phyloP scores from a whole-genome alignment of 35 echinoderm and acorn worm species.

The Apostichopus californicus region DNA sequence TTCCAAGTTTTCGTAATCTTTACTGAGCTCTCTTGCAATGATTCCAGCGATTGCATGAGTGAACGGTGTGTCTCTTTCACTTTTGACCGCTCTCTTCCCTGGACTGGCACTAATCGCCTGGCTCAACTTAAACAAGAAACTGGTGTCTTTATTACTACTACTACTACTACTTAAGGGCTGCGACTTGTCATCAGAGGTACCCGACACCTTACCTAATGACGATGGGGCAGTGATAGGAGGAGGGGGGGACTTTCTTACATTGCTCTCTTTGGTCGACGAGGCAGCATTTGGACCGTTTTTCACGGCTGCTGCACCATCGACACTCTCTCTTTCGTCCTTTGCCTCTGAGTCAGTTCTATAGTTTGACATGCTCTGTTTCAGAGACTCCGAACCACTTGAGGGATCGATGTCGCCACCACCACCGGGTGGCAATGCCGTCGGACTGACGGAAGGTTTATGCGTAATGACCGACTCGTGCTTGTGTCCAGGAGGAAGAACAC shows the following conservation, averaged over 20 bases:
- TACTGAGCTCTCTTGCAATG: slow-evolving; percentile 71
- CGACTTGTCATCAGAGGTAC: neutral
- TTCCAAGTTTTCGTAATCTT: slow-evolving; percentile 42
- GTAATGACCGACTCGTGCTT: neutral
- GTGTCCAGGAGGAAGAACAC: neutral
- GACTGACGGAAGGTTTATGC: neutral
- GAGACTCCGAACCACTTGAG: neutral
- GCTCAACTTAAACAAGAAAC: slow-evolving; percentile 53
- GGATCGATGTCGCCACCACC: neutral
- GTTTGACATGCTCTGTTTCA: neutral
- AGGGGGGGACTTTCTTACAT: neutral
- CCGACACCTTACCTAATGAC: neutral
- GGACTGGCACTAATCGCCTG: slow-evolving; percentile 45
- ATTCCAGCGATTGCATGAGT: slow-evolving; percentile 70
- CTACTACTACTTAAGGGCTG: neutral
- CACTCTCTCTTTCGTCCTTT: neutral
- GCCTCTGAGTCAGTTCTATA: neutral
- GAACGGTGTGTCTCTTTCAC: slow-evolving; percentile 60
- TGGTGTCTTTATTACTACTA: neutral
- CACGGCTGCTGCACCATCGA: neutral
- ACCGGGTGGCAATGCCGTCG: neutral
- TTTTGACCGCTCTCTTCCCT: slow-evolving; percentile 18
- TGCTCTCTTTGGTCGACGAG: slow-evolving; percentile 1
- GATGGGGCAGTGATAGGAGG: neutral
- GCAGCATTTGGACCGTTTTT: slow-evolving; percentile 16